Conservation (phyloP, 2,888 invertebrate species). For the Ptychoptera contaminata region DNA sequence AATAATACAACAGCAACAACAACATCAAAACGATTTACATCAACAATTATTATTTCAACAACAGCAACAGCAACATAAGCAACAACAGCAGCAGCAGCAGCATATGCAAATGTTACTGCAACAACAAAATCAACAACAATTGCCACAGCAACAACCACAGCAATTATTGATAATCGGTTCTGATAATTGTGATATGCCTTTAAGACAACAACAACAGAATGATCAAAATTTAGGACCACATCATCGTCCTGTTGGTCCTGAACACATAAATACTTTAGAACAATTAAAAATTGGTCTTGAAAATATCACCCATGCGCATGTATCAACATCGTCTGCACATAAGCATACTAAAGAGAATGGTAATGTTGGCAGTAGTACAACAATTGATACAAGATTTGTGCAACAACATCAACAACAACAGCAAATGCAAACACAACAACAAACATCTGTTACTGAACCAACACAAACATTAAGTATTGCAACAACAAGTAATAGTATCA, state of each 20-base stretch:
- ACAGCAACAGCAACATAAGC: constrained; percentile 7
- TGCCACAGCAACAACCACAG: constrained; percentile 1
- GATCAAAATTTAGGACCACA: constrained; percentile 6
- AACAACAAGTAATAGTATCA: no score
- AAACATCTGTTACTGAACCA: neutral
- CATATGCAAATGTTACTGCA: constrained; percentile 20
- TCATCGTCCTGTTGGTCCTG: constrained; percentile 21
- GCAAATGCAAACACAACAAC: constrained; percentile 6
- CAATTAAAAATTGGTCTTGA: constrained; percentile 41
- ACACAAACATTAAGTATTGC: neutral
- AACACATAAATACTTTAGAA: constrained; percentile 37
- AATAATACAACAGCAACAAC: neutral
- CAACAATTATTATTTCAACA: neutral
- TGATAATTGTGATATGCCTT: constrained; percentile 9
- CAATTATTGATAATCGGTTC: neutral
- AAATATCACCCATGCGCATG: constrained; percentile 38
- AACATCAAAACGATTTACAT: neutral
- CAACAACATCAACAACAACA: constrained; percentile 14
- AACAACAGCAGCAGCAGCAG: constrained; percentile 14
- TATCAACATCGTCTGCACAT: constrained; percentile 13
- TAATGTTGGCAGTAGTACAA: neutral
- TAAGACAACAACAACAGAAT: constrained; percentile 18
- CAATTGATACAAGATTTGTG: neutral
- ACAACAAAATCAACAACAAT: constrained; percentile 10
- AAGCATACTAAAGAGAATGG: constrained; percentile 12